Evolutionary conservation across 2,113 vertebrate species (phyloP).

Genomic region (Mixornis gularis): DNA sequence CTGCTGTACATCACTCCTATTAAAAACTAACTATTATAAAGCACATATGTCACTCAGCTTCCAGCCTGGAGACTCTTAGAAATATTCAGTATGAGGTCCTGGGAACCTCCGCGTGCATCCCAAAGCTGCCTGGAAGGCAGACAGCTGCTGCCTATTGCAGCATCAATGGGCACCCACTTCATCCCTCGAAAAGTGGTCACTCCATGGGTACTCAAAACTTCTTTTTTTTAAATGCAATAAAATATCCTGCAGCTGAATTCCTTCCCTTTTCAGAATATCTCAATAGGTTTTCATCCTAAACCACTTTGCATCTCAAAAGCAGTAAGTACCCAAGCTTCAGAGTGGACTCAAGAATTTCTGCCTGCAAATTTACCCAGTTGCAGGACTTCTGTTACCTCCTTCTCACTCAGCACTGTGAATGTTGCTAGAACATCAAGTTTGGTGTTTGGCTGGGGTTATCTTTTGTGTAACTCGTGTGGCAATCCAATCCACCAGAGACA

Average conservation of each 20-base stretch:
- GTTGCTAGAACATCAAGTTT: not conserved
- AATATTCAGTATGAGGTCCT: not conserved
- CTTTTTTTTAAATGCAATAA: not conserved
- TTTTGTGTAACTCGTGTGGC: not conserved
- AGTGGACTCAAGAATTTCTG: not conserved
- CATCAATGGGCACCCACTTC: not conserved
- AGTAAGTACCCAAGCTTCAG: not conserved
- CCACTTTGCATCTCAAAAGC: not conserved
- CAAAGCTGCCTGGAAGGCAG: not conserved
- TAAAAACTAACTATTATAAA: not conserved
- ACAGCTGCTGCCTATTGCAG: not conserved
- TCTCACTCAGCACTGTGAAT: not conserved
- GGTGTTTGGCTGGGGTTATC: not conserved
- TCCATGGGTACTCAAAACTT: no score
- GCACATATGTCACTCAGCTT: not conserved
- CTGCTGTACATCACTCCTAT: fast-evolving
- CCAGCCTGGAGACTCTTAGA: not conserved
- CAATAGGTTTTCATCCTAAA: not conserved
- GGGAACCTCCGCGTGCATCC: fast-evolving
- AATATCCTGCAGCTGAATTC: not conserved
- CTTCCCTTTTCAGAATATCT: not conserved
- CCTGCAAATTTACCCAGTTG: fast-evolving
- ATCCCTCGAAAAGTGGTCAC: not conserved
- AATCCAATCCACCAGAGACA: not conserved
- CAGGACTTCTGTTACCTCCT: not conserved